Evolutionary conservation across 1,140 invertebrate genomes (phyloP), one percentile per base, ranked within the genome.

Genomic region (Mactra quadrangularis): DNA sequence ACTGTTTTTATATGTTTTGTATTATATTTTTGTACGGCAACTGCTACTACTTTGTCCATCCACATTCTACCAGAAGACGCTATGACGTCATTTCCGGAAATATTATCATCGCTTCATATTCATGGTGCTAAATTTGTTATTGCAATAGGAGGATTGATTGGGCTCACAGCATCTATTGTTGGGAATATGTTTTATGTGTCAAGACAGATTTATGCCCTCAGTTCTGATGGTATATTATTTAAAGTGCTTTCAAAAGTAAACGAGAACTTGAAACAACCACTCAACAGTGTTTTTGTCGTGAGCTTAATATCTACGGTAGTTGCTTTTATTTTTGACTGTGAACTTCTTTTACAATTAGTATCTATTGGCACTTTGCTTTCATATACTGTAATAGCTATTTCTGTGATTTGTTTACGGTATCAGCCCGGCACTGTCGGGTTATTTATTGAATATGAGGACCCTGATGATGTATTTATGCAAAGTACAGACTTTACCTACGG

Each of bases 181-280:
- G 97, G 97, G 19, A 98, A 97, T 22, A 97, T 99, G 96, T 98
- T 98, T 91, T 97, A 97, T 4, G 96, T 99, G 95, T 97, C 98
- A 0, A 94, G 98, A 84, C 96, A 99, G 83, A 95, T 99, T 3
- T 98, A 98, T 92, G 96, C 89, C 19, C 98, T 99, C 97, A 97
- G 97, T 27, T 95, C 96, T 89, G 98, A 99, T 91, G 97, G 97
- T 33, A 95, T 99, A 13, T 96, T 99, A 87, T 98, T 97, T 91
- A 94, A 94, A 95, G 96, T 94, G 93, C 75, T 92, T 41, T 86
- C 78, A 41, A 59, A 6, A 95, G 97, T 90, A 89, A 82, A 47
- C 41, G 53, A 77, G 15, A 64, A 81, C 19, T 62, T 45, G 29
- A 33, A 76, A 29, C 70, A 97, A 17, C 97, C 97, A 0, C 93